Base-by-base conservation (phyloP, 1,140 invertebrate genomes). In the Oncopodura yosiiana region DNA sequence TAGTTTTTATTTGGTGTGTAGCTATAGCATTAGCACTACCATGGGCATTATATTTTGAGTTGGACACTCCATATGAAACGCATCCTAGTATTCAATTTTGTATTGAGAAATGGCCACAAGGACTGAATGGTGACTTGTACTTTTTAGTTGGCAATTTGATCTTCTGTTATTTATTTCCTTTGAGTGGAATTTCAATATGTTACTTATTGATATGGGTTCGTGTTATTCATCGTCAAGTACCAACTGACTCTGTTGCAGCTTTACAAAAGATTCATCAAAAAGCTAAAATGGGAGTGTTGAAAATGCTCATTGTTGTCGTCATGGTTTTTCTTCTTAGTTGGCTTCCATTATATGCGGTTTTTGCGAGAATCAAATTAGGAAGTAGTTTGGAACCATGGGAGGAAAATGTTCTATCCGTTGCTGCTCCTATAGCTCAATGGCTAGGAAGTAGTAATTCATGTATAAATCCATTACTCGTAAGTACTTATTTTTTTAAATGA, bases 291-390 rank as follows among this genome's bases (percentile, higher is more conserved):
- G 92, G 93, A 69, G 93, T 95, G 18, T 84, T 96, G 3, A 94
- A 95, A 72, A 97, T 98, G 94, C 73, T 98, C 51, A 81, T 94
- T 0, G 86, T 87, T 0, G 93, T 98, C 1, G 91, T 96, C 2
- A 84, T 94, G 14, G 74, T 95, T 0, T 98, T 98, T 70, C 87
- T 93, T 0, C 70, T 94, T 0, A 94, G 89, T 16, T 97, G 94
- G 94, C 74, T 94, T 57, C 94, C 94, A 0, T 76, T 97, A 9
- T 96, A 97, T 73, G 78, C 83, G 3, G 87, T 93, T 62, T 91
- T 92, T 65, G 82, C 86, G 0, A 73, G 87, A 49, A 84, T 92
- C 64, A 93, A 93, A 68, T 74, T 93, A 2, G 81, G 83, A 18
- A 80, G 79, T 3, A 75, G 80, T 1, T 74, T 83, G 0, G 75